phyloP scores from a whole-genome alignment of 2,113 vertebrate genomes.

The Gymnogyps californianus region DNA sequence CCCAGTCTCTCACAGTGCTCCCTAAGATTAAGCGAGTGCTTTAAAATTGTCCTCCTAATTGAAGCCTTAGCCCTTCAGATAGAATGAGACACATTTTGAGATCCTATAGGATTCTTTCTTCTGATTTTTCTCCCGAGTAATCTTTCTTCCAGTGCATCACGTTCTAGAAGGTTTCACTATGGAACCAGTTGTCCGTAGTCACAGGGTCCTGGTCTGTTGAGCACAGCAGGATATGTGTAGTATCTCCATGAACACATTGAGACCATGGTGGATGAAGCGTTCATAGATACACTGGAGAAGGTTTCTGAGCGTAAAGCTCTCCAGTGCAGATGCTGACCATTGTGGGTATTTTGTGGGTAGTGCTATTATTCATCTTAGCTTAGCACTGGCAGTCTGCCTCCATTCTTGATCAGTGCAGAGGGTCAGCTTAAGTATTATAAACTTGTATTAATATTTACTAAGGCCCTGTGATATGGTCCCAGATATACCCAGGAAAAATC shows the following conservation, averaged over 20 bases:
- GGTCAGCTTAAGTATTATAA: neutral
- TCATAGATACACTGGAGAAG: neutral
- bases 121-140: neutral
- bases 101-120: neutral
- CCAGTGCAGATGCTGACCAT: neutral
- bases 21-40: neutral
- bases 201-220: neutral
- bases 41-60: neutral
- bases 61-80: neutral
- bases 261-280: neutral
- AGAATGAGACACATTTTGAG: neutral
- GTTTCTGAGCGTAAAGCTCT: neutral
- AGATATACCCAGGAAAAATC: neutral
- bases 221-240: neutral
- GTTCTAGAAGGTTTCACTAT: neutral
- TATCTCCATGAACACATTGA: neutral
- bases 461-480: neutral
- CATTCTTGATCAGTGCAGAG: neutral
- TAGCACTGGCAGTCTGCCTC: neutral
- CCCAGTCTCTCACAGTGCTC: conserved; percentile 10
- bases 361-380: neutral
- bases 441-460: neutral
- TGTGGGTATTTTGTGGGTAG: neutral
- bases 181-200: neutral
- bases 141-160: neutral